Conservation (phyloP, 2,888 invertebrate species). For the Phaonia tiefii region DNA sequence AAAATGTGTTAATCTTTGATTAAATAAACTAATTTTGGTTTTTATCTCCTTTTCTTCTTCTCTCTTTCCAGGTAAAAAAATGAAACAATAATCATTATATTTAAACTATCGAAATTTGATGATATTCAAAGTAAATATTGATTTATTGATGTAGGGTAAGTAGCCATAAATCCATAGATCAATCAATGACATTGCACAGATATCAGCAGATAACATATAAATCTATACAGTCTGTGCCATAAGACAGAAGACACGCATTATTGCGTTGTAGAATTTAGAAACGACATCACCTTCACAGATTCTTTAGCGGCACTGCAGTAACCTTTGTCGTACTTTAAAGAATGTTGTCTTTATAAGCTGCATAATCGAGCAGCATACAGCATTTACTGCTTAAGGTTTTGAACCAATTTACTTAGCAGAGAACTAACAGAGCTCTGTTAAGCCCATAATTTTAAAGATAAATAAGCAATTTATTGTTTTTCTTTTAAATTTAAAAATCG, state of each 20-base stretch:
- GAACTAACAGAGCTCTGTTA: too few species aligned
- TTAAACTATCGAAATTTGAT: background rate
- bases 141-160: slow-evolving; percentile 12
- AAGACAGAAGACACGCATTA: background rate
- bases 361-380: too few species aligned
- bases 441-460: too few species aligned
- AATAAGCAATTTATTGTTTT: too few species aligned
- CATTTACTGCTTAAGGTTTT: too few species aligned
- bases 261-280: too few species aligned
- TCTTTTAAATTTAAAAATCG: too few species aligned
- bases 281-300: too few species aligned
- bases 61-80: slow-evolving; percentile 22
- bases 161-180: slow-evolving; percentile 19
- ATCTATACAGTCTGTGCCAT: slow-evolving; percentile 5
- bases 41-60: background rate
- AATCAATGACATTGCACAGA: slow-evolving; percentile 9
- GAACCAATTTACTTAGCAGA: too few species aligned
- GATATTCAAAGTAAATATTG: slow-evolving; percentile 15
- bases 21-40: slow-evolving; percentile 13
- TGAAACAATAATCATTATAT: background rate
- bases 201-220: background rate
- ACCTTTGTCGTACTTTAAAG: too few species aligned
- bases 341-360: too few species aligned
- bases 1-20: slow-evolving; percentile 1
- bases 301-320: too few species aligned